Percentiles rank a stretch among this genome's conserved stretches.
phyloP scores from a whole-genome alignment of 2,888 invertebrate species.

The Brachypterus glaber region DNA sequence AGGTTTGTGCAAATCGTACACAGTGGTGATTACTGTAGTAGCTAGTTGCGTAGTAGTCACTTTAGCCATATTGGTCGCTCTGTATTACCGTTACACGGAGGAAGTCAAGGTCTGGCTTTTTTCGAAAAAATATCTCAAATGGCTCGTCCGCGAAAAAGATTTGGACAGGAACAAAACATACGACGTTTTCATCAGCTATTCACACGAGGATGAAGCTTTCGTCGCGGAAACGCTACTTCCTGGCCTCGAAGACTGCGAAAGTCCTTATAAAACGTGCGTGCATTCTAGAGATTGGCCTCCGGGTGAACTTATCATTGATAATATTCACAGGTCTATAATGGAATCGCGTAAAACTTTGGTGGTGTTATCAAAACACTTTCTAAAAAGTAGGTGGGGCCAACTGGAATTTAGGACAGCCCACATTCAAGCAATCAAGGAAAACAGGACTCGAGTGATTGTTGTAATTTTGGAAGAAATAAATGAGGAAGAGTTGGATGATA shows the following conservation, averaged over 20 bases:
- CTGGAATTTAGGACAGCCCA: neutral
- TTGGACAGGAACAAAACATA: neutral
- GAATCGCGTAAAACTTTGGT: neutral
- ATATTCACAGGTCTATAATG: neutral
- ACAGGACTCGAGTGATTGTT: conserved; percentile 48
- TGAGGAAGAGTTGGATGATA: conserved; percentile 49
- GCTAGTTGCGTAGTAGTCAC: neutral
- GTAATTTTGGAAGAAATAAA: conserved; percentile 61
- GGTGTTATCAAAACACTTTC: neutral
- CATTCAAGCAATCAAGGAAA: neutral
- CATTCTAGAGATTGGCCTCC: neutral
- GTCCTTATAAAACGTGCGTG: neutral
- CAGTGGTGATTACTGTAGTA: neutral
- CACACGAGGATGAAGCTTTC: neutral
- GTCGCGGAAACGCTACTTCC: neutral
- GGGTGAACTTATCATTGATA: neutral
- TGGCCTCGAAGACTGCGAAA: neutral
- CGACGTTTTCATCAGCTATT: neutral
- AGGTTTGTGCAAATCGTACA: neutral
- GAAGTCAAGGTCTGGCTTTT: neutral
- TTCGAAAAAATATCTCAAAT: neutral
- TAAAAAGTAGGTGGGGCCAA: neutral
- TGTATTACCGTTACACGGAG: neutral
- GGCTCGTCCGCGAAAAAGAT: neutral
- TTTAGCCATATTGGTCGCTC: neutral